Evolutionary conservation across 2,888 invertebrate species (phyloP).

Genomic region (Leptopilina myrica): DNA sequence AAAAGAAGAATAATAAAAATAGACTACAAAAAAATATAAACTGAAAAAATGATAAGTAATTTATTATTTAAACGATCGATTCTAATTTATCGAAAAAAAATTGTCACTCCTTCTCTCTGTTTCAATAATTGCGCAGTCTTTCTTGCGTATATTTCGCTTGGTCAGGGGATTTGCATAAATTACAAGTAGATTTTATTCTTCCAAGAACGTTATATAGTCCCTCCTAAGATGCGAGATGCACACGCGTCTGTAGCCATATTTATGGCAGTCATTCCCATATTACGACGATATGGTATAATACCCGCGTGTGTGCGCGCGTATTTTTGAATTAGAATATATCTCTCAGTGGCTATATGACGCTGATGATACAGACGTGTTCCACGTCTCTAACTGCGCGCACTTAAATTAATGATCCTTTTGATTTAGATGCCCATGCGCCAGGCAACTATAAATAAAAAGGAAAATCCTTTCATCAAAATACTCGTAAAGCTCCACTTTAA

Average conservation of each 20-base stretch:
- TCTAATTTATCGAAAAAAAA: no score
- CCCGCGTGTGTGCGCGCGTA: conserved; percentile 47
- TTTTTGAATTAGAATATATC: conserved; percentile 56
- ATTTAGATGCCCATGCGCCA: conserved; percentile 36
- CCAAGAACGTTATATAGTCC: conserved; percentile 72
- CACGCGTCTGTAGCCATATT: conserved; percentile 63
- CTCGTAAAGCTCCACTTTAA: conserved; percentile 23
- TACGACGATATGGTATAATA: conserved; percentile 43
- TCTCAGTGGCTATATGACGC: conserved; percentile 50
- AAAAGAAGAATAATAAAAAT: no score
- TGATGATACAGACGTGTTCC: conserved; percentile 33
- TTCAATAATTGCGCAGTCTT: conserved; percentile 45
- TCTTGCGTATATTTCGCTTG: conserved; percentile 56
- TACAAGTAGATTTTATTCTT: conserved; percentile 75
- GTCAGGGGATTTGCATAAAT: conserved; percentile 75
- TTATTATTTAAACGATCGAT: no score
- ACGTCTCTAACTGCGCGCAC: conserved; percentile 38
- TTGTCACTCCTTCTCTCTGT: not conserved
- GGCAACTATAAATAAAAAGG: conserved; percentile 26
- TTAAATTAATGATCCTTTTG: conserved; percentile 38
- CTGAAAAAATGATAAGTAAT: no score
- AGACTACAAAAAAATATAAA: not conserved
- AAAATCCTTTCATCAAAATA: conserved; percentile 35
- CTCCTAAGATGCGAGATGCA: conserved; percentile 57
- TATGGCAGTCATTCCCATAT: conserved; percentile 63